phyloP scores from a whole-genome alignment of 2,113 vertebrate genomes.

The Monopterus albus region DNA sequence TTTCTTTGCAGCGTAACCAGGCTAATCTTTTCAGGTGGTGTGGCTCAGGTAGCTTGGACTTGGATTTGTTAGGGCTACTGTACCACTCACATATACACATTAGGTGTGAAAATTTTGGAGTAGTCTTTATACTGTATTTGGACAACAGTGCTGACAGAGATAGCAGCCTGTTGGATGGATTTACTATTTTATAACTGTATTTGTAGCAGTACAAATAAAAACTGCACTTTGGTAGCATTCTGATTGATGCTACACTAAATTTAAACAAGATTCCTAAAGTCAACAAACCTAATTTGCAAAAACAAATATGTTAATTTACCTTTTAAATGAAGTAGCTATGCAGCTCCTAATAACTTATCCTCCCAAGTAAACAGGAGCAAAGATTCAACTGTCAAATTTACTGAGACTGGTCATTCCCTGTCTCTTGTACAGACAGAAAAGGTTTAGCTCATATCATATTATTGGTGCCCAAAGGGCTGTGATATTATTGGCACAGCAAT shows the following conservation, averaged over 20 bases:
- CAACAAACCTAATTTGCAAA: neutral
- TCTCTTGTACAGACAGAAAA: neutral
- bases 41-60: slow-evolving; percentile 54
- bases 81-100: slow-evolving; percentile 10
- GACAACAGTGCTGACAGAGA: no score
- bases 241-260: neutral
- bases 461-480: neutral
- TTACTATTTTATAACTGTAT: neutral
- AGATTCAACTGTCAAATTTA: neutral
- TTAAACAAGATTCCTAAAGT: neutral
- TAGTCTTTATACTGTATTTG: no score
- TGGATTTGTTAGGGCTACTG: slow-evolving; percentile 51
- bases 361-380: neutral
- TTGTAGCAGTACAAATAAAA: neutral
- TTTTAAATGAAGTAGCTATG: neutral
- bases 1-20: slow-evolving; percentile 10
- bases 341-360: neutral
- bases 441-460: slow-evolving; percentile 11
- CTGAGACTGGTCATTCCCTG: neutral
- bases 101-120: slow-evolving; percentile 32
- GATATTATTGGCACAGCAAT: neutral
- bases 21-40: slow-evolving; percentile 74
- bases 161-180: neutral
- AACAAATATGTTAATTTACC: neutral
- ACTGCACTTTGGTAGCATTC: neutral